Evolutionary conservation across 2,888 invertebrate species (phyloP), one percentile per base, ranked within the genome.

Genomic region (Amitus sp.): DNA sequence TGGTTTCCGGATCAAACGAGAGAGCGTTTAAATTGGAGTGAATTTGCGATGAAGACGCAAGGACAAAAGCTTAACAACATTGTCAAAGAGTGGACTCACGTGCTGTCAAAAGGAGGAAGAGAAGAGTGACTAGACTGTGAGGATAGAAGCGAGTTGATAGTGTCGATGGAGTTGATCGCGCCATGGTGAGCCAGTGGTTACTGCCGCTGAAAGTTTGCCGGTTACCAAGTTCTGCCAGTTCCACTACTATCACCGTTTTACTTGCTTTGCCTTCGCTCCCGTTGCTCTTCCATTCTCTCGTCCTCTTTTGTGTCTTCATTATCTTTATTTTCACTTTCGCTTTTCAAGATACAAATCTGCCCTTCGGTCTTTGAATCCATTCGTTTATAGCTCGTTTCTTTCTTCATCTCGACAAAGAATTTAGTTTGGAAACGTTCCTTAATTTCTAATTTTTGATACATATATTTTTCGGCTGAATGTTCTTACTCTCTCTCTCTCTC

Each of bases 131-230:
- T 67, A 74, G 74, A 73, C 72, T 72, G 51, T 70, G 60, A 48
- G 70, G 56, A 59, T 63, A 61, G 67, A 70, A 70, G 69, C 72
- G 73, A 62, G 71, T 49, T 65, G 72, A 65, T 52, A 63, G 65
- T 68, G 69, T 62, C 53, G 72, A 67, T 72, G 72, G 70, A 73
- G 76, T 70, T 76, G 80, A 73, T 77, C 75, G 77, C 76, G 75
- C 76, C 80, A 81, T 81, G 80, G 73, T 76, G 79, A 75, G 78
- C 77, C 76, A 76, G 74, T 76, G 76, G 75, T 80, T 77, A 81
- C 81, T 80, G 80, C 72, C 74, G 75, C 73, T 69, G 76, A 74
- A 75, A 76, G 78, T 77, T 71, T 67, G 73, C 66, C 71, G 68
- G 73, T 70, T 75, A 73, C 72, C 75, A 73, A 77, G 67, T 75